Conservation (phyloP, 2,888 invertebrate species). For the Amblyteles armatorius region DNA sequence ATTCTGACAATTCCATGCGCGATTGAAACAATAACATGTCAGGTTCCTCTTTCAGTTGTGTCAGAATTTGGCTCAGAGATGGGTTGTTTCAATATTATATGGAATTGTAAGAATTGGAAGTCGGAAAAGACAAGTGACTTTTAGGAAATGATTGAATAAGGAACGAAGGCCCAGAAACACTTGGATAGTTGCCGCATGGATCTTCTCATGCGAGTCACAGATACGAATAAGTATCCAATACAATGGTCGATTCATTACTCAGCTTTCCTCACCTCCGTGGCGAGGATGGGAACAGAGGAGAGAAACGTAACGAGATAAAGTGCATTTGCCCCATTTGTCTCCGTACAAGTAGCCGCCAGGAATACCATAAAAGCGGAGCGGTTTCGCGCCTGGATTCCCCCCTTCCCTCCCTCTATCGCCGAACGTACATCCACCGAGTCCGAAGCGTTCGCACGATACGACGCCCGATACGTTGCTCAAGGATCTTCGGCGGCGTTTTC, state of each 20-base stretch:
- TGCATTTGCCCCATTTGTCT: slow-evolving; percentile 74
- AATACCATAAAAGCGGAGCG: slow-evolving; percentile 61
- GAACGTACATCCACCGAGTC: neutral
- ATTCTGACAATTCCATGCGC: too few species aligned
- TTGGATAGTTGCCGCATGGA: slow-evolving; percentile 42
- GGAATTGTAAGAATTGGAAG: too few species aligned
- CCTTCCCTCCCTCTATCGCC: neutral
- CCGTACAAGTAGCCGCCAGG: slow-evolving; percentile 70
- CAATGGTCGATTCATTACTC: slow-evolving; percentile 75
- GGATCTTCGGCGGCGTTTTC: neutral
- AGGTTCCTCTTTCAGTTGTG: too few species aligned
- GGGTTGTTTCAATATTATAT: too few species aligned
- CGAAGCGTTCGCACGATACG: slow-evolving; percentile 30
- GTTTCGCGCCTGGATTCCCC: slow-evolving; percentile 43
- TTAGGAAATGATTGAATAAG: neutral
- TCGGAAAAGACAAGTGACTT: too few species aligned
- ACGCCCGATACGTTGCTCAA: slow-evolving; percentile 1
- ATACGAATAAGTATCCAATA: slow-evolving; percentile 36
- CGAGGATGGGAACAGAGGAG: slow-evolving; percentile 49
- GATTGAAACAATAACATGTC: too few species aligned
- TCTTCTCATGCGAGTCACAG: neutral
- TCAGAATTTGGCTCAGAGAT: too few species aligned
- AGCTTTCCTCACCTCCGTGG: slow-evolving; percentile 42
- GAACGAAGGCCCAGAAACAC: slow-evolving; percentile 55
- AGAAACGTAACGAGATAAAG: slow-evolving; percentile 63